phyloP scores from a whole-genome alignment of 1,140 invertebrate genomes.

The Heliconius hewitsoni region DNA sequence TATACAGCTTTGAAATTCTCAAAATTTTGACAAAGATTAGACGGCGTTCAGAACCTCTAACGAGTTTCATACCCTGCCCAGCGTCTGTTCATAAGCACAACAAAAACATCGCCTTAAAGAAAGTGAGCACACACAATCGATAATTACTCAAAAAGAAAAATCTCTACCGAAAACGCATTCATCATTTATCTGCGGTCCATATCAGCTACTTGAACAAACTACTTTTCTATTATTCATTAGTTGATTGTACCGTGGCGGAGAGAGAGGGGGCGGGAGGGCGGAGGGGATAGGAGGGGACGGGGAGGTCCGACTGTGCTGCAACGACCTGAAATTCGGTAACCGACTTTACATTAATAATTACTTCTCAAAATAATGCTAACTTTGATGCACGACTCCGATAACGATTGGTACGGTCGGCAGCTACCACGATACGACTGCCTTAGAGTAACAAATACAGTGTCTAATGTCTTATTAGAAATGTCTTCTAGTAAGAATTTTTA shows the following conservation, averaged over 20 bases:
- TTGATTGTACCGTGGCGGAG: constrained; percentile 53
- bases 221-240: constrained; percentile 79
- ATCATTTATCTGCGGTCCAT: constrained; percentile 68
- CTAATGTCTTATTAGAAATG: constrained; percentile 16
- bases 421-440: constrained; percentile 37
- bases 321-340: constrained; percentile 76
- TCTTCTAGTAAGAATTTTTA: background rate
- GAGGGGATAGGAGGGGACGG: background rate
- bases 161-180: constrained; percentile 66
- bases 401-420: constrained; percentile 60
- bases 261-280: background rate
- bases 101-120: constrained; percentile 22
- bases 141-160: constrained; percentile 61
- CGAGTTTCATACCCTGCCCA: constrained; percentile 4
- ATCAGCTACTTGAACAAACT: constrained; percentile 72
- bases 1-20: constrained; percentile 40
- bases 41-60: background rate
- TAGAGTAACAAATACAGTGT: constrained; percentile 15
- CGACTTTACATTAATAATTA: constrained; percentile 79
- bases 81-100: background rate
- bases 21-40: constrained; percentile 36
- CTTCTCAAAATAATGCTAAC: constrained; percentile 80
- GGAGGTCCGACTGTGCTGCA: constrained; percentile 49
- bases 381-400: constrained; percentile 75
- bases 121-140: constrained; percentile 45